Percentiles rank a stretch among this genome's conserved stretches.
These are phyloP conservation scores for Monochamus saltuarius DNA, from an alignment of 1,140 invertebrate genomes.

Conservation along the genomic window DNA sequence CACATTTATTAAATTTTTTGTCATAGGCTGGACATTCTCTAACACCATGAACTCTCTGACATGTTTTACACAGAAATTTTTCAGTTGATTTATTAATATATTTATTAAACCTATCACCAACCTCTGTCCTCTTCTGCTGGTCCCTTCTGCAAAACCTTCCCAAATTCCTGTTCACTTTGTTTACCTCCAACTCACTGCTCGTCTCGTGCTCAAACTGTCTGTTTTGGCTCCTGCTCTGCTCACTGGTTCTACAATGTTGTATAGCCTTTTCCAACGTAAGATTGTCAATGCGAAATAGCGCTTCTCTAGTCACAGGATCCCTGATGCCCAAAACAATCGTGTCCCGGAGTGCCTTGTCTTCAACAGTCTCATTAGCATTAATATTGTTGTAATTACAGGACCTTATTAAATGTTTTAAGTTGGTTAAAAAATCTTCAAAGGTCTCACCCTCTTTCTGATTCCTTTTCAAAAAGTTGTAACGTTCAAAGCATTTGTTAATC, in stretches of 20 bases:
- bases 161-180: neutral
- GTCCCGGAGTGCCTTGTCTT: constrained; percentile 23
- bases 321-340: constrained; percentile 22
- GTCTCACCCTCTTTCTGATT: constrained; percentile 15
- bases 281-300: constrained; percentile 16
- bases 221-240: neutral
- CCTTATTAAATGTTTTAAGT: constrained; percentile 3
- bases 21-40: constrained; percentile 9
- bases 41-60: constrained; percentile 7
- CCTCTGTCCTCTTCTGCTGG: no score
- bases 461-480: constrained; percentile 20
- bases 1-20: constrained; percentile 11
- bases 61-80: constrained; percentile 2
- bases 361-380: constrained; percentile 14
- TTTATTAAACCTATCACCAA: neutral
- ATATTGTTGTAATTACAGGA: constrained; percentile 14
- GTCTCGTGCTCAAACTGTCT: neutral
- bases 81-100: neutral
- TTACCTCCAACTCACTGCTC: neutral
- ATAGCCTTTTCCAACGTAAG: neutral
- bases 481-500: constrained; percentile 13
- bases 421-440: constrained; percentile 19
- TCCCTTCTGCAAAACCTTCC: no score
- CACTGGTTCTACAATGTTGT: neutral
- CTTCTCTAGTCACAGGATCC: constrained; percentile 16